These are phyloP conservation scores for Metopolophium dirhodum DNA, from an alignment of 1,140 invertebrate genomes.

Conservation along the genomic window DNA sequence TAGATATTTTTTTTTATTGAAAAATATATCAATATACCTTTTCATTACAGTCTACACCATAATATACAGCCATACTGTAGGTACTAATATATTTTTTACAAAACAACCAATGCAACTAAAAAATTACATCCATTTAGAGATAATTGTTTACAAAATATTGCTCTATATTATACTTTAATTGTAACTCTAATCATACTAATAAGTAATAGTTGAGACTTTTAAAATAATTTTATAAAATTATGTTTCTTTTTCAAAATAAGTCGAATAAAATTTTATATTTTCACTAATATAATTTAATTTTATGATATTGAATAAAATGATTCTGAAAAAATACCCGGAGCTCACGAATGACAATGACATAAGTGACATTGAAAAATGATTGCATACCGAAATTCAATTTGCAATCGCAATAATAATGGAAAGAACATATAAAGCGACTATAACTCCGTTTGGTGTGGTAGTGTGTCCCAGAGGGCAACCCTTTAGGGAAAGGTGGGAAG, in stretches of 20 bases:
- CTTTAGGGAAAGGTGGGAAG: background rate
- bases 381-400: constrained; percentile 20
- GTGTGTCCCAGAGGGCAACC: background rate
- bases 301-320: background rate
- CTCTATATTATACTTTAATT: background rate
- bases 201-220: background rate
- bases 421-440: constrained; percentile 29
- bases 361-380: constrained; percentile 44
- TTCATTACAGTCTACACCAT: background rate
- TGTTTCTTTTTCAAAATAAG: background rate
- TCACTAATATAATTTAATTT: background rate
- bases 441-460: background rate
- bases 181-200: background rate
- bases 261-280: background rate
- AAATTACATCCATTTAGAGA: background rate
- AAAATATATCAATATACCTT: background rate
- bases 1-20: background rate
- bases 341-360: background rate
- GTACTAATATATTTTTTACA: background rate
- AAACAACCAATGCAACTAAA: background rate
- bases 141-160: background rate
- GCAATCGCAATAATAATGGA: constrained; percentile 10
- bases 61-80: background rate
- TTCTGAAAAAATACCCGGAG: background rate
- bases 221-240: background rate